A percentile compares a stretch with the other conserved stretches of the same genome.
Evolutionary conservation across 2,797 vertebrate genomes (phyloP).

Genomic region (Craterocephalus amniculus): DNA sequence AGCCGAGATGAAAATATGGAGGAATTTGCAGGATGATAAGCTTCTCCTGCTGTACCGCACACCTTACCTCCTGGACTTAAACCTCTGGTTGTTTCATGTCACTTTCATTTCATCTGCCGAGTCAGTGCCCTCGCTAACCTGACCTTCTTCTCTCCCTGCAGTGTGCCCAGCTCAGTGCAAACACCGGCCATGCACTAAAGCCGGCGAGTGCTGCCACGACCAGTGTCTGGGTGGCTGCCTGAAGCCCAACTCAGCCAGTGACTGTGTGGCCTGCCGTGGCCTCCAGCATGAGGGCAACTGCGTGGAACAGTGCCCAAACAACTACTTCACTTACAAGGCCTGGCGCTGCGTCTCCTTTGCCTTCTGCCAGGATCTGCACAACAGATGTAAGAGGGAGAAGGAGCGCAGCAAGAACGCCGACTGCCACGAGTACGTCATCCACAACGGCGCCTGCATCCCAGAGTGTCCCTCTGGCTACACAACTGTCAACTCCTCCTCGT

Average conservation of each 20-base stretch:
- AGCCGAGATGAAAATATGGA: not conserved
- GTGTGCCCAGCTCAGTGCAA: constrained; percentile 91
- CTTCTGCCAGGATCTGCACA: constrained; percentile 93
- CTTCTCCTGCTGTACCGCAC: not conserved
- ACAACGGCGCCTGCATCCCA: constrained; percentile 89
- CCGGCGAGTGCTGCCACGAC: constrained; percentile 90
- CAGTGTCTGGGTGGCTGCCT: constrained; percentile 93
- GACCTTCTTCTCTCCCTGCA: constrained; percentile 59
- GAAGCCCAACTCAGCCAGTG: constrained; percentile 79
- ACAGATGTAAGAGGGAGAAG: constrained; percentile 82
- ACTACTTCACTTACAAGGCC: constrained; percentile 88
- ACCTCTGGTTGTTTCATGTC: constrained; percentile 2
- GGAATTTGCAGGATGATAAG: constrained; percentile 4
- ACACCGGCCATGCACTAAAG: constrained; percentile 88
- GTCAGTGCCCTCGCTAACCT: constrained; percentile 7
- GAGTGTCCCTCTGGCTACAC: constrained; percentile 97
- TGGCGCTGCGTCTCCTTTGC: constrained; percentile 93
- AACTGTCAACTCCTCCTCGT: constrained; percentile 92
- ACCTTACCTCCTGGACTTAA: not conserved
- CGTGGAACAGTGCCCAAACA: constrained; percentile 85
- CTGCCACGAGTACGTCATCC: constrained; percentile 91
- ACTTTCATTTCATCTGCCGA: not conserved
- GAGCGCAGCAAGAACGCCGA: constrained; percentile 73
- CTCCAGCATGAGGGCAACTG: constrained; percentile 85
- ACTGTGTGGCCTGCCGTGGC: constrained; percentile 91